Base-by-base conservation (phyloP, 2,888 invertebrate genomes). In the Aporophyla nigra region DNA sequence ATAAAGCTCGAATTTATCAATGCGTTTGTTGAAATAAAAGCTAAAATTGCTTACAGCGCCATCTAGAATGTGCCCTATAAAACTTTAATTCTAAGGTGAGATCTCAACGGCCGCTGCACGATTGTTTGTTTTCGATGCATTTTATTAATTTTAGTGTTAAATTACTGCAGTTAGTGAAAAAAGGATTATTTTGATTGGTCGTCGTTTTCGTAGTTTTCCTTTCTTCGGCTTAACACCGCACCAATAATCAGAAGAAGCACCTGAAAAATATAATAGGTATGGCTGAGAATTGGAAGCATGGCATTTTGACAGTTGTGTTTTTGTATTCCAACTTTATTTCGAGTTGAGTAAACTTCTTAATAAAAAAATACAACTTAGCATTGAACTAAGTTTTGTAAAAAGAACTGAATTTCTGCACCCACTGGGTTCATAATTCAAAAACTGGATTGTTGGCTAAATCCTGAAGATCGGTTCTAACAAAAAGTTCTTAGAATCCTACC, bases 51-150 rank as follows among this genome's bases (percentile, higher is more conserved):
- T 0, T 70, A 68, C 62, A 80, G 24, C 65, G 87, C 82, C 88
- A 86, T 85, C 88, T 88, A 80, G 79, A 71, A 21, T 53, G 21
- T 68, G 21, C 0, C 51, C 2, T 53, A 58, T 51, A 56, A 61
- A 86, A 71, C 72, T 76, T 71, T 70, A 74, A 71, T 65, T 61
- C 72, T 85, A 79, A 73, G 24, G 71, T 85, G 87, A 87, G 85
- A 86, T 86, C 87, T 79, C 70, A 63, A 19, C 24, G 19, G 53
- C 73, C 24, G 58, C 66, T 33, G 7, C 58, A 66, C 56, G 54
- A 67, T 74, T 56, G 27, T n/a, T 80, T 58, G 16, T n/a, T 68
- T 83, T 87, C 83, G 86, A 80, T 84, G 87, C 66, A 63, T 67
- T 71, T 58, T 70, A 70, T 54, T 70, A 66, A 5, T 21, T 6